phyloP scores from a whole-genome alignment of 2,797 vertebrate species.

The Cirrhinus molitorella region DNA sequence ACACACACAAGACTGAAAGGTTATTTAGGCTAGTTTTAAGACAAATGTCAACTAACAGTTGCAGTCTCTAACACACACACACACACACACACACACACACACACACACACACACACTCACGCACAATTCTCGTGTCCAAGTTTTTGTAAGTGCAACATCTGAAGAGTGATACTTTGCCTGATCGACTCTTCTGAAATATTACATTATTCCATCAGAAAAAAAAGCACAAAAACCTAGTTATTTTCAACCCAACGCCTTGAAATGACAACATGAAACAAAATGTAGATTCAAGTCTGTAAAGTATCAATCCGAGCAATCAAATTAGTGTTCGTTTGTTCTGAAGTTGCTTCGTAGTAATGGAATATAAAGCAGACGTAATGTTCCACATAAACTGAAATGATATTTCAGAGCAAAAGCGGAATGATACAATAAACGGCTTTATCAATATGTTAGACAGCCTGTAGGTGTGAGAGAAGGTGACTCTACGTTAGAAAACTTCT shows the following conservation, averaged over 20 bases:
- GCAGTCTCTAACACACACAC: constrained; percentile 22
- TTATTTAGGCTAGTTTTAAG: constrained; percentile 45
- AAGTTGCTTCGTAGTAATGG: constrained; percentile 57
- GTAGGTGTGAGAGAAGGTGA: constrained; percentile 32
- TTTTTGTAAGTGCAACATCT: constrained; percentile 82
- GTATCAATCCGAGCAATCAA: constrained; percentile 68
- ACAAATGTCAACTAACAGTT: constrained; percentile 36
- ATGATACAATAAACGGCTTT: constrained; percentile 37
- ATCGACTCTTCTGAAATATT: constrained; percentile 61
- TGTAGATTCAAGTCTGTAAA: constrained; percentile 77
- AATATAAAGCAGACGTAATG: constrained; percentile 46
- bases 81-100: constrained; percentile 29
- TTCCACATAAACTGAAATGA: constrained; percentile 26
- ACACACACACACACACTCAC: constrained; percentile 16
- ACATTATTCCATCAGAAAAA: constrained; percentile 65
- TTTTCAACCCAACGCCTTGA: constrained; percentile 54
- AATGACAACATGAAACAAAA: constrained; percentile 68
- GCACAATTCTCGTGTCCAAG: constrained; percentile 72
- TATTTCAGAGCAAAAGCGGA: constrained; percentile 16
- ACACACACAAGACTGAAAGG: constrained; percentile 18
- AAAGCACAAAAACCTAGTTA: constrained; percentile 42
- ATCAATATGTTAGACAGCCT: constrained; percentile 30
- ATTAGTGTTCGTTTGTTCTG: constrained; percentile 66
- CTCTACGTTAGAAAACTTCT: constrained; percentile 34
- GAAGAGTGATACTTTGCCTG: constrained; percentile 70